Evolutionary conservation across 2,113 vertebrate genomes (phyloP).

Genomic region (Plotosus lineatus): DNA sequence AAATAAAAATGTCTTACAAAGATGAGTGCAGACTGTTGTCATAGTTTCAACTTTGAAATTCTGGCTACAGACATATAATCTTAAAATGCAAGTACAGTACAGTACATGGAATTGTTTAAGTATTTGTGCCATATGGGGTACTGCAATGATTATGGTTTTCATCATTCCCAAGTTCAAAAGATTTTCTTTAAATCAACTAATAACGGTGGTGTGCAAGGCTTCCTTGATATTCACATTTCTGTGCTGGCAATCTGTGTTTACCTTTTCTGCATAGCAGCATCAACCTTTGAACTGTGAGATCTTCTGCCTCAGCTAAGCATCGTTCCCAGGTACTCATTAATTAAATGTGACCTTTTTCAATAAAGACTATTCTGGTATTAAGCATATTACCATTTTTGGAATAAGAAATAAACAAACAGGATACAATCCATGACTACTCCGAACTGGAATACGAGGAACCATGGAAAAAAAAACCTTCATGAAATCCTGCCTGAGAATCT

Average conservation of each 20-base stretch:
- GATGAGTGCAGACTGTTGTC: no score
- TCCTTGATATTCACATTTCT: neutral
- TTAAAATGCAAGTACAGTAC: neutral
- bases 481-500: neutral
- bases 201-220: neutral
- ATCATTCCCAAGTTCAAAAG: neutral
- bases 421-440: neutral
- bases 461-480: no score
- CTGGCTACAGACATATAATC: neutral
- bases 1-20: neutral
- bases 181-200: neutral
- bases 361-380: neutral
- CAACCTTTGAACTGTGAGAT: neutral
- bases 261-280: neutral
- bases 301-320: neutral
- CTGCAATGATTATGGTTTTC: neutral
- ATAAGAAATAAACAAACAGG: neutral
- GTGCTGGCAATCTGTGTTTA: neutral
- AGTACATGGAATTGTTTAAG: no score
- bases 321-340: neutral
- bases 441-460: neutral
- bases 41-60: neutral
- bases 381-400: neutral
- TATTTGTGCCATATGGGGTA: neutral
- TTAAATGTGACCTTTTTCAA: neutral